phyloP scores from a whole-genome alignment of 2,888 invertebrate species.

The Platerodrilus igneus region DNA sequence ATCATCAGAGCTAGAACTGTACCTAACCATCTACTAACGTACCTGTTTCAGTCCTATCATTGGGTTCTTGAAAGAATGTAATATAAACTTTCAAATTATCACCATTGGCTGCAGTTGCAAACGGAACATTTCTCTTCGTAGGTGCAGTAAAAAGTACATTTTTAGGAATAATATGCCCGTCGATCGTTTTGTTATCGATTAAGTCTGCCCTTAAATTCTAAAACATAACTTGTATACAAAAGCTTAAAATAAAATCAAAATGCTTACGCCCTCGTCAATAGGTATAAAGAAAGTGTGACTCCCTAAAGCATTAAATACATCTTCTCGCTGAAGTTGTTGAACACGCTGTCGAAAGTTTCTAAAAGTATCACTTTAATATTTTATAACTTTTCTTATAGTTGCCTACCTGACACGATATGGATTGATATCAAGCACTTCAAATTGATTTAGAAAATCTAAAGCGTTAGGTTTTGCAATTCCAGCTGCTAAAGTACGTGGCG shows the following conservation, averaged over 20 bases:
- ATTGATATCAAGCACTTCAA: constrained; percentile 70
- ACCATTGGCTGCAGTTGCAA: constrained; percentile 74
- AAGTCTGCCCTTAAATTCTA: constrained; percentile 51
- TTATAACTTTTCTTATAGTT: background rate
- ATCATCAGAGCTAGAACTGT: too few species aligned
- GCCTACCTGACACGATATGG: constrained; percentile 70
- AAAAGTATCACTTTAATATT: constrained; percentile 16
- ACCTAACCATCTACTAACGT: too few species aligned
- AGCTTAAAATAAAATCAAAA: constrained; percentile 6
- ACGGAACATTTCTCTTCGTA: constrained; percentile 67
- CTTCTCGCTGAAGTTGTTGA: constrained; percentile 64
- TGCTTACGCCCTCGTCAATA: constrained; percentile 76
- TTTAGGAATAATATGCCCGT: constrained; percentile 85
- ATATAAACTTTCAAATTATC: constrained; percentile 81
- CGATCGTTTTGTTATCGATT: constrained; percentile 79
- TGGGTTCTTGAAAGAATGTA: constrained; percentile 68
- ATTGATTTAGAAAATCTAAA: constrained; percentile 71
- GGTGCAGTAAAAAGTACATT: constrained; percentile 83
- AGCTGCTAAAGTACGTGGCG: constrained; percentile 56
- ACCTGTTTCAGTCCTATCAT: constrained; percentile 64
- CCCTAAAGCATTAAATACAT: constrained; percentile 72
- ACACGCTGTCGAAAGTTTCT: constrained; percentile 75
- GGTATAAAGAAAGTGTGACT: constrained; percentile 87
- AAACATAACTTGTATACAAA: constrained; percentile 5
- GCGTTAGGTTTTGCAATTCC: constrained; percentile 77